A percentile compares a stretch with the other conserved stretches of the same genome.
Evolutionary conservation across 1,140 invertebrate genomes (phyloP).

Genomic region (Saccostrea cuccullata): DNA sequence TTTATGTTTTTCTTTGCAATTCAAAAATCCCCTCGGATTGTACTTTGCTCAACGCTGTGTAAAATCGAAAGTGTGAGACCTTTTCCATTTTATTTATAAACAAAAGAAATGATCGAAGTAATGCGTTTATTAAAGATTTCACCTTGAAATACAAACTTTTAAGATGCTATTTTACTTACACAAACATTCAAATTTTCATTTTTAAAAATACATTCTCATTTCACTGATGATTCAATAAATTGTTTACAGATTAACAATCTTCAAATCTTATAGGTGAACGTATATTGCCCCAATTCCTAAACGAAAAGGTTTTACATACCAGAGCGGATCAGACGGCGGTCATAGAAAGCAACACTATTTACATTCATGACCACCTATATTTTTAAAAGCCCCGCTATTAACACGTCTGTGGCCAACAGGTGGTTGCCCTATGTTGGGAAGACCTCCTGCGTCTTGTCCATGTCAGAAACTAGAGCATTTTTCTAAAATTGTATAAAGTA

Average conservation of each 20-base stretch:
- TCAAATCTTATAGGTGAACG: not conserved
- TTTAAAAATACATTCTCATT: not conserved
- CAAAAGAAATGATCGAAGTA: no score
- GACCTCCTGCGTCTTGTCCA: not conserved
- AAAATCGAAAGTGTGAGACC: no score
- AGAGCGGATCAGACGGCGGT: not conserved
- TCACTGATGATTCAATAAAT: not conserved
- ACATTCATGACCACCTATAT: conserved; percentile 8
- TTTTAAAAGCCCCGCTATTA: conserved; percentile 10
- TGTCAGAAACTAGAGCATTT: not conserved
- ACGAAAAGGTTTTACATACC: conserved; percentile 24
- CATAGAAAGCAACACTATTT: not conserved
- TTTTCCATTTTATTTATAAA: no score
- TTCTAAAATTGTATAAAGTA: not conserved
- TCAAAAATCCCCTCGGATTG: no score
- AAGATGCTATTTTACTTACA: no score
- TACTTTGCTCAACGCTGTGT: no score
- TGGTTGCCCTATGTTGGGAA: not conserved
- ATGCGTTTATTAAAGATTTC: no score
- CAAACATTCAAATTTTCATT: no score
- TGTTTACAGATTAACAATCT: not conserved
- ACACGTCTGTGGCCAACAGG: conserved; percentile 5
- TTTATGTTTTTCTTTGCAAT: no score
- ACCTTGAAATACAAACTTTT: no score
- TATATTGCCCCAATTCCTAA: not conserved